phyloP scores from a whole-genome alignment of 2,797 vertebrate species.

The Prionace glauca region DNA sequence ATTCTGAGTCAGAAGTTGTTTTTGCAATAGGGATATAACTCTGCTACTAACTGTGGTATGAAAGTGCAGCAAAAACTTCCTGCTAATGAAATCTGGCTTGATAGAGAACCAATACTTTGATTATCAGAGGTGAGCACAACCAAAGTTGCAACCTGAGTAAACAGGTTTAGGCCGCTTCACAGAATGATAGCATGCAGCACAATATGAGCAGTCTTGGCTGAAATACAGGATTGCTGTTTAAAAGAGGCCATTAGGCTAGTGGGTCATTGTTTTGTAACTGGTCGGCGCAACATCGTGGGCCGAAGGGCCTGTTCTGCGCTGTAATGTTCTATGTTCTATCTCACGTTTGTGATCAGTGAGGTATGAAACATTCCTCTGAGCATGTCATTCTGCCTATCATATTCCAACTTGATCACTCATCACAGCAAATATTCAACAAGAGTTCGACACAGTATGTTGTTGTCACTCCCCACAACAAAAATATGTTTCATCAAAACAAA shows the following conservation, averaged over 20 bases:
- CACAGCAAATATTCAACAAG: background rate
- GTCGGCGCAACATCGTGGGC: no score
- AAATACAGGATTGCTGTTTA: background rate
- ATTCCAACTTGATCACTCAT: background rate
- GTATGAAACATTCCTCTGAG: background rate
- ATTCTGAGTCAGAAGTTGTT: background rate
- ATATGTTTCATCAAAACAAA: background rate
- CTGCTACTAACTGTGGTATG: background rate
- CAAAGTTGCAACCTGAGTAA: background rate
- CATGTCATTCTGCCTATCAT: background rate
- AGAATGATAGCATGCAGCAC: background rate
- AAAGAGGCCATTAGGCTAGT: background rate
- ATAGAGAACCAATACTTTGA: background rate
- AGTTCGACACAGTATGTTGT: no score
- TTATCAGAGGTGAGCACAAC: background rate
- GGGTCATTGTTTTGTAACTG: no score
- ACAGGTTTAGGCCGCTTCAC: background rate
- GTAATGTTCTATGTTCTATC: no score
- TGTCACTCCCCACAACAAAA: no score
- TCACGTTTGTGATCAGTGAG: background rate
- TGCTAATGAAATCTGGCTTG: background rate
- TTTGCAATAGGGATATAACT: background rate
- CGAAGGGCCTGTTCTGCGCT: no score
- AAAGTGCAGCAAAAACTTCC: background rate
- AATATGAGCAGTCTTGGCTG: background rate